These are phyloP conservation scores for Danio jaintianensis DNA, from an alignment of 2,797 vertebrate species.

Conservation along the genomic window DNA sequence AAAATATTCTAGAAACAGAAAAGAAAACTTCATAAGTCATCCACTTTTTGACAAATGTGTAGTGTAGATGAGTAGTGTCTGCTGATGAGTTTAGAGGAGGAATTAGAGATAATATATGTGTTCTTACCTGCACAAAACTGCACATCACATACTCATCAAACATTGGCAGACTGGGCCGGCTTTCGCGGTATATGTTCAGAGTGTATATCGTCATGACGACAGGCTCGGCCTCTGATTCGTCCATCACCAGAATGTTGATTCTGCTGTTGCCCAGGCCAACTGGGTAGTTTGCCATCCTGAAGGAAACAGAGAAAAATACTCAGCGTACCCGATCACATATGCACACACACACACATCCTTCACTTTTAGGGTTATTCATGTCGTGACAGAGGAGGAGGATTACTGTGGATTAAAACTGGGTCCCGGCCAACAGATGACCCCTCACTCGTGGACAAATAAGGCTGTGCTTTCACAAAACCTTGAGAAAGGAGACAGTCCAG, in stretches of 20 bases:
- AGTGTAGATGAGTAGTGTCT: slow-evolving; percentile 4
- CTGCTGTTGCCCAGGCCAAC: slow-evolving; percentile 89
- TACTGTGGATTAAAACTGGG: slow-evolving; percentile 42
- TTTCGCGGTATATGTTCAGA: slow-evolving; percentile 87
- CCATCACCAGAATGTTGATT: slow-evolving; percentile 84
- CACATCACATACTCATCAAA: slow-evolving; percentile 91
- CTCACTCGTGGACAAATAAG: slow-evolving; percentile 41
- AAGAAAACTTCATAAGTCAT: slow-evolving; percentile 27
- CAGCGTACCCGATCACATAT: slow-evolving; percentile 2
- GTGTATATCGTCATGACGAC: slow-evolving; percentile 85
- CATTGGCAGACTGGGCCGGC: slow-evolving; percentile 90
- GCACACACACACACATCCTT: slow-evolving; percentile 19
- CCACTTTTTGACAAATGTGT: slow-evolving; percentile 36
- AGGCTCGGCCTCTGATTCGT: slow-evolving; percentile 67
- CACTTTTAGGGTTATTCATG: slow-evolving; percentile 1
- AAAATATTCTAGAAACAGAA: slow-evolving; percentile 55
- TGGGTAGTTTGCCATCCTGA: slow-evolving; percentile 85
- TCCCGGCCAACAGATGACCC: slow-evolving; percentile 38
- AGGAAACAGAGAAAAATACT: slow-evolving; percentile 47
- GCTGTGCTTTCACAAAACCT: slow-evolving; percentile 31
- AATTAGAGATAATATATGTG: not conserved
- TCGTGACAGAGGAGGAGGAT: slow-evolving; percentile 23
- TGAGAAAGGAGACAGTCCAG: slow-evolving; percentile 19
- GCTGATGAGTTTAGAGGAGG: slow-evolving; percentile 32
- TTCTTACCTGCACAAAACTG: slow-evolving; percentile 88